These are phyloP conservation scores for Callyntrura guangdongensis DNA, from an alignment of 2,888 invertebrate species.

Conservation along the genomic window DNA sequence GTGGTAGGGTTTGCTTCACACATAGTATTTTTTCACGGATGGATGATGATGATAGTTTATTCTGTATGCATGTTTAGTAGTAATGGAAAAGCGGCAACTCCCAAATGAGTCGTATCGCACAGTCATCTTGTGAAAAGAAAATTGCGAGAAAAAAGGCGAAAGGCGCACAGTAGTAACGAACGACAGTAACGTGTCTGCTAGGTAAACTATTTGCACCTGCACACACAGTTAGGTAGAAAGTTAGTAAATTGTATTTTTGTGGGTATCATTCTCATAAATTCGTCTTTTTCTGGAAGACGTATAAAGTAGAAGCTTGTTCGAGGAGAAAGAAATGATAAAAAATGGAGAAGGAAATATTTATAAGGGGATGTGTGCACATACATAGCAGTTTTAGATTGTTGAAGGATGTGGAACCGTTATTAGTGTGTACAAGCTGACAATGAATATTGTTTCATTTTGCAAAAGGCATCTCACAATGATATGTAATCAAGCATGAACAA, in stretches of 20 bases:
- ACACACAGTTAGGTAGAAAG: neutral
- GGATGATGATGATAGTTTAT: neutral
- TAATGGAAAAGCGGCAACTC: neutral
- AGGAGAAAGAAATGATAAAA: neutral
- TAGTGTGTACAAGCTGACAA: no score
- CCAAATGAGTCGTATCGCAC: conserved; percentile 18
- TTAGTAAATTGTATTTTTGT: neutral
- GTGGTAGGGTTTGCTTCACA: neutral
- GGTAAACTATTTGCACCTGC: conserved; percentile 14
- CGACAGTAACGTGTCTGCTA: neutral
- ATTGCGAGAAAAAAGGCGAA: neutral
- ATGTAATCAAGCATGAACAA: no score
- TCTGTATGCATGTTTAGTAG: neutral
- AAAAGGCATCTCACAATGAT: no score
- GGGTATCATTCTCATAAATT: neutral
- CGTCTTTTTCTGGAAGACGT: neutral
- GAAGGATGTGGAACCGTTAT: no score
- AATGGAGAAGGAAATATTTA: neutral
- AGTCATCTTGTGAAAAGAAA: neutral
- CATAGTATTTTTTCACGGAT: neutral
- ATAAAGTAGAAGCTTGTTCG: neutral
- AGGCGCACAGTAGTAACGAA: neutral
- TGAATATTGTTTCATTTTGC: no score
- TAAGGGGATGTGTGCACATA: no score
- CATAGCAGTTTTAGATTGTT: no score